These are phyloP conservation scores for Cyanocitta stelleri DNA, from an alignment of 2,113 vertebrate species.

Conservation along the genomic window DNA sequence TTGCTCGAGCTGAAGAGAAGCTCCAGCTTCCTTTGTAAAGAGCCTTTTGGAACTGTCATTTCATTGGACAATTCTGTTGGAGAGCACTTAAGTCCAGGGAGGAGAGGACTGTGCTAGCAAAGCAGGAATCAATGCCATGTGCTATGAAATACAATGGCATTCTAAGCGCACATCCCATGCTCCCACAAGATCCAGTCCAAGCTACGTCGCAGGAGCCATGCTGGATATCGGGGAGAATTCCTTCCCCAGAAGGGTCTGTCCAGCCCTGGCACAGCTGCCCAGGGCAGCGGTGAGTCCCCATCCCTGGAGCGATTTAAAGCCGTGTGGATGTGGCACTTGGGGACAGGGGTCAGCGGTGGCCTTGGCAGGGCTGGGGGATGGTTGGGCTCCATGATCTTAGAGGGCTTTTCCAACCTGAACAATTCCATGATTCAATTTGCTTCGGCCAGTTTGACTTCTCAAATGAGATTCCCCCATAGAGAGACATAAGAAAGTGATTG, in stretches of 20 bases:
- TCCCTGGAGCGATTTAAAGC: neutral
- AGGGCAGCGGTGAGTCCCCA: neutral
- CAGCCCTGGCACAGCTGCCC: neutral
- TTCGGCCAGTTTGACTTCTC: neutral
- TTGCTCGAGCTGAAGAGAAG: fast-evolving
- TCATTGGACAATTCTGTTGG: neutral
- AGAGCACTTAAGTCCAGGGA: neutral
- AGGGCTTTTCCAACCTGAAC: neutral
- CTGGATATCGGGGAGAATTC: neutral
- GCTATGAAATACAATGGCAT: neutral
- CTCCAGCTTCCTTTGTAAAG: neutral
- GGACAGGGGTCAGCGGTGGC: fast-evolving
- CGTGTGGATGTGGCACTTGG: neutral
- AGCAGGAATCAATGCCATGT: neutral
- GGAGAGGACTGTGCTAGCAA: neutral
- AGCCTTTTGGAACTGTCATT: neutral
- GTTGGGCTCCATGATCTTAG: neutral
- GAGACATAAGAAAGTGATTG: neutral
- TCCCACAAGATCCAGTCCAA: neutral
- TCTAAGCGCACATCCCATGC: neutral
- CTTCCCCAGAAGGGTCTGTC: neutral
- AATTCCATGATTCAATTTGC: neutral
- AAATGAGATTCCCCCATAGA: neutral
- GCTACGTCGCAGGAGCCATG: fast-evolving
- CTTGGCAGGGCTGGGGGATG: neutral